These are phyloP conservation scores for Pseudomyrmex sp. DNA, from an alignment of 1,140 invertebrate species.

Conservation along the genomic window DNA sequence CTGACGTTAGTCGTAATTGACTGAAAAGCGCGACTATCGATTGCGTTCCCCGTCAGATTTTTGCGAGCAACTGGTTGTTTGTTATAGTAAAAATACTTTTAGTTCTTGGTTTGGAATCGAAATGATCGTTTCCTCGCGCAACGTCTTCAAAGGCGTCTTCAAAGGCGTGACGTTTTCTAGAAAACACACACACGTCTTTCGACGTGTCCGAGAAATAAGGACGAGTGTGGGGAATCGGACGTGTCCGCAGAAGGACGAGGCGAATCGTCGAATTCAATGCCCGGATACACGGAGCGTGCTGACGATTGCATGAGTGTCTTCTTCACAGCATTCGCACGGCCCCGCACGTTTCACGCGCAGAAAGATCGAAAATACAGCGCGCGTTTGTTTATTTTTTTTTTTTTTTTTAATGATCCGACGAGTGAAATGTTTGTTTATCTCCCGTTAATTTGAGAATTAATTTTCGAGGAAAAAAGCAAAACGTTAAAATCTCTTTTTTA, in stretches of 20 bases:
- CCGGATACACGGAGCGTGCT: conserved; percentile 77
- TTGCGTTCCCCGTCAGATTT: background rate
- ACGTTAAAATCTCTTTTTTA: background rate
- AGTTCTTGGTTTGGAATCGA: too few species aligned
- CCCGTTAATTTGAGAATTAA: too few species aligned
- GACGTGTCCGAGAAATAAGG: conserved; percentile 50
- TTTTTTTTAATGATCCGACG: too few species aligned
- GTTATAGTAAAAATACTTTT: too few species aligned
- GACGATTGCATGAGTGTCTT: conserved; percentile 70
- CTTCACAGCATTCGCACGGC: conserved; percentile 36
- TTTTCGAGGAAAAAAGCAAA: too few species aligned
- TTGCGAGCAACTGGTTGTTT: background rate
- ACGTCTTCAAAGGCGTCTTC: background rate
- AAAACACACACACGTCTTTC: too few species aligned
- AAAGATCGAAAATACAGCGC: conserved; percentile 25
- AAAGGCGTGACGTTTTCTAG: background rate
- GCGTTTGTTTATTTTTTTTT: too few species aligned
- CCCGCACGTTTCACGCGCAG: conserved; percentile 31
- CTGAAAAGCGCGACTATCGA: too few species aligned
- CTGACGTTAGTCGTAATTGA: too few species aligned
- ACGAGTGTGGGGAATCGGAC: conserved; percentile 46
- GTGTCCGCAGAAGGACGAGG: conserved; percentile 39
- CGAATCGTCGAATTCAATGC: conserved; percentile 74
- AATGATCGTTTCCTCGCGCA: background rate
- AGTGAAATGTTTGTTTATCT: background rate